Conservation (phyloP, 2,113 vertebrate species). For the Rhizomys pruinosus region DNA sequence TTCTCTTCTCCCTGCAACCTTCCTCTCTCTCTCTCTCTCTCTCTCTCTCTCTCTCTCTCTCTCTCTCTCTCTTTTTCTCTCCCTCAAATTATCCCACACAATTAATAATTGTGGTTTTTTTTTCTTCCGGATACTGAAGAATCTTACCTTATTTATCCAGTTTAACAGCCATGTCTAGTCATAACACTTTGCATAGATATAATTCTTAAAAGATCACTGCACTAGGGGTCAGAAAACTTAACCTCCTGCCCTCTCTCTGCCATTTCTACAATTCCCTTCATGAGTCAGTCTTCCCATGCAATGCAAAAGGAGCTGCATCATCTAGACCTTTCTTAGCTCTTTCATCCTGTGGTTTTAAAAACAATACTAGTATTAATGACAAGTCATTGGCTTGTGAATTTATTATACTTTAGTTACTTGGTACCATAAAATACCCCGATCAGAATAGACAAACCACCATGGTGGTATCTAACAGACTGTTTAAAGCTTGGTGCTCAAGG, state of each 20-base stretch:
- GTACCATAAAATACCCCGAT: not conserved
- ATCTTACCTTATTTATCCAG: not conserved
- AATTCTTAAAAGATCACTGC: not conserved
- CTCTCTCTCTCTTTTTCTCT: not conserved
- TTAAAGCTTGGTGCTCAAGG: not conserved
- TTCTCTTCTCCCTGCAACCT: not conserved
- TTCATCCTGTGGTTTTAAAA: not conserved
- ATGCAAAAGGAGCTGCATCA: not conserved
- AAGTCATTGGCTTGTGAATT: not conserved
- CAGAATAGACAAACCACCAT: not conserved
- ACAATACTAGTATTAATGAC: not conserved
- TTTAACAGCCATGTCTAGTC: not conserved
- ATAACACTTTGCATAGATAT: not conserved
- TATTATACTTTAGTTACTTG: constrained; percentile 7
- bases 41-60: not conserved
- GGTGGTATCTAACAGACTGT: not conserved
- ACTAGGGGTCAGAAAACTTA: not conserved
- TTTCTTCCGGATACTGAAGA: not conserved
- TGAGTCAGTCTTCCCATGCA: not conserved
- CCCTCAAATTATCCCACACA: not conserved
- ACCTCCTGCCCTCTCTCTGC: not conserved
- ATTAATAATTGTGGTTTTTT: not conserved
- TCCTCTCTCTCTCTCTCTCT: not conserved
- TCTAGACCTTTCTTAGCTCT: not conserved
- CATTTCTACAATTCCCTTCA: not conserved